Conservation (phyloP, 2,113 vertebrate species). For the Notiomystis cincta region DNA sequence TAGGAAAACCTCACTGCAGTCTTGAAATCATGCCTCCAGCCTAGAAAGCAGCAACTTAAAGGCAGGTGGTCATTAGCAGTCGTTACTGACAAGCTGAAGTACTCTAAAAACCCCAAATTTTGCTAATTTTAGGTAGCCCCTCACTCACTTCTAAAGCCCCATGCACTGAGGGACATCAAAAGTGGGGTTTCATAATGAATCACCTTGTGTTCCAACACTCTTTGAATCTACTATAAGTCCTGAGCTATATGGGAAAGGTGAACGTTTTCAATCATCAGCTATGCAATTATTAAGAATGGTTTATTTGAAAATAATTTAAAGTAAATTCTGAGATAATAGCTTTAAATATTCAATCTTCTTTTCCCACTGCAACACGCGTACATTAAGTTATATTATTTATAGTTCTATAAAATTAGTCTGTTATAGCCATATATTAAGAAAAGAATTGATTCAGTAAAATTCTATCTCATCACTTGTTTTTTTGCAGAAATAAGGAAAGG, state of each 20-base stretch:
- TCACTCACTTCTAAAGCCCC: neutral
- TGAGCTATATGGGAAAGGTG: neutral
- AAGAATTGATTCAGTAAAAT: neutral
- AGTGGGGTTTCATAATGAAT: neutral
- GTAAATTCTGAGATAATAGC: neutral
- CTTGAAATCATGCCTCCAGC: neutral
- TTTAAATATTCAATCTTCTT: neutral
- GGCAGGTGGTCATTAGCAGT: neutral
- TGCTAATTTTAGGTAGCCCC: neutral
- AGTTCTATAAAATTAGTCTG: neutral
- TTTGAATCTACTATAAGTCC: neutral
- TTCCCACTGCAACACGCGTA: neutral
- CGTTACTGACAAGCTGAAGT: neutral
- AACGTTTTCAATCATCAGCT: neutral
- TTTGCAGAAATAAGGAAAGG: neutral
- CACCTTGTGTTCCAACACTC: neutral
- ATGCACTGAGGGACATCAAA: neutral
- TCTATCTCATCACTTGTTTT: neutral
- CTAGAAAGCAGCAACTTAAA: neutral
- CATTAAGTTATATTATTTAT: neutral
- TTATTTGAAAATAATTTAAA: neutral
- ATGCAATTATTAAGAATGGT: neutral
- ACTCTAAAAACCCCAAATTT: neutral
- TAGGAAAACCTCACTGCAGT: neutral
- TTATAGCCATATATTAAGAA: neutral